These are phyloP conservation scores for Hystrix brachyura DNA, from an alignment of 2,113 vertebrate genomes.

Conservation along the genomic window DNA sequence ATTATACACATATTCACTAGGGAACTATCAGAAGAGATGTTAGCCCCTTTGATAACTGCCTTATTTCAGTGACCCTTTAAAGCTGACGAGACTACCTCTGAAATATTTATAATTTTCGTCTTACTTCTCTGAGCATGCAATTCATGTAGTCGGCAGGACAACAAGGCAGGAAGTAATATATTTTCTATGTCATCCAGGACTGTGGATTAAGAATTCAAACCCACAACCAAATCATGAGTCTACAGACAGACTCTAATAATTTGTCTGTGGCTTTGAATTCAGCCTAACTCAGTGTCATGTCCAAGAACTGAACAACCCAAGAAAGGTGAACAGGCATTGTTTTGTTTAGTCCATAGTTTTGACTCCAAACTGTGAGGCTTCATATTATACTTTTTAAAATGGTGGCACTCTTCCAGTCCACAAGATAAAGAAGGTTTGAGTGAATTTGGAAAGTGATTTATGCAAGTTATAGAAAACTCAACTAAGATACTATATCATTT, in stretches of 20 bases:
- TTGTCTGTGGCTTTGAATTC: not conserved
- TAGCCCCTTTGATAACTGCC: constrained; percentile 38
- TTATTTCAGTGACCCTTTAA: constrained; percentile 34
- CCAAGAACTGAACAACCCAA: not conserved
- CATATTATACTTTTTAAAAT: not conserved
- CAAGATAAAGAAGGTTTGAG: not conserved
- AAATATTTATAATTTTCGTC: not conserved
- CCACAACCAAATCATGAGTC: not conserved
- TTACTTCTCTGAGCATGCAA: not conserved
- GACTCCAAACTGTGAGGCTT: not conserved
- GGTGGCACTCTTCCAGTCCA: not conserved
- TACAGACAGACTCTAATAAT: not conserved
- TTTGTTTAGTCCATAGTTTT: not conserved
- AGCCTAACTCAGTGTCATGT: not conserved
- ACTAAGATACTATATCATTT: not conserved
- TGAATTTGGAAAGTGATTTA: not conserved
- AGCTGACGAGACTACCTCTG: not conserved
- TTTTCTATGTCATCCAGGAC: not conserved
- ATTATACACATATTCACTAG: constrained; percentile 73
- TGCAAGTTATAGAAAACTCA: constrained; percentile 7
- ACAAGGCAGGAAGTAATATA: not conserved
- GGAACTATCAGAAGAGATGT: not conserved
- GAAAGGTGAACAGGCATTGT: not conserved
- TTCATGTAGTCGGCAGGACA: not conserved
- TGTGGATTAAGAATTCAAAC: not conserved